Base-by-base conservation (phyloP, 2,113 vertebrate genomes). In the Mixornis gularis region DNA sequence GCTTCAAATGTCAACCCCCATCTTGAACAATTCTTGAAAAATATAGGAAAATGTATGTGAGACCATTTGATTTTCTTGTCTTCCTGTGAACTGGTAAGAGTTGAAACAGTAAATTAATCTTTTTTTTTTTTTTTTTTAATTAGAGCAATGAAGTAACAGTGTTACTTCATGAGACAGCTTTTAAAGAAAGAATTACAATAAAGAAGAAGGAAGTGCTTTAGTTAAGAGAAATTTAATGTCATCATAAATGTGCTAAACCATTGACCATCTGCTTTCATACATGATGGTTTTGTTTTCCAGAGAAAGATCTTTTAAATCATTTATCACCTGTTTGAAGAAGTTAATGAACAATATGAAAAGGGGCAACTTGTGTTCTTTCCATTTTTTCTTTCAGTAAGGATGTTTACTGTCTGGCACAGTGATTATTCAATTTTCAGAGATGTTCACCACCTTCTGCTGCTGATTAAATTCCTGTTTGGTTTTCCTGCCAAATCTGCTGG, bases 381-480 rank as follows among this genome's bases (percentile, higher is more conserved):
- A 89, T 95, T 72, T 81, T 74, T 55, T 41, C 89, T 64, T 94
- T 95, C 83, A 60, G 62, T 96, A 97, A 96, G 95, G 93, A 81
- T 96, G 91, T 97, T 97, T 97, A 94, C 96, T 96, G 76, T 96
- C 92, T 96, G 92, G 86, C 91, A 93, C 86, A 96, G 94, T 40
- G 64, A 97, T 96, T 93, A 87, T 97, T 97, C 96, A 97, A 87
- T 98, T 98, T 98, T 96, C 95, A 87, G 94, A 95, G 91, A 93
- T 92, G 92, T 96, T 97, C 83, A 79, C 81, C 86, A 93, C 93
- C 94, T 97, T 97, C 94, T 96, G 94, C 70, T 90, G 88, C 94
- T 98, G 97, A 98, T 98, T 97, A 97, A 96, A 97, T 97, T 95
- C 92, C 90, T 97, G 94, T 98, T 98, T 97, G 94, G 95, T 96